Base-by-base conservation (phyloP, 2,888 invertebrate species). In the Epiperipatus broadwayi region DNA sequence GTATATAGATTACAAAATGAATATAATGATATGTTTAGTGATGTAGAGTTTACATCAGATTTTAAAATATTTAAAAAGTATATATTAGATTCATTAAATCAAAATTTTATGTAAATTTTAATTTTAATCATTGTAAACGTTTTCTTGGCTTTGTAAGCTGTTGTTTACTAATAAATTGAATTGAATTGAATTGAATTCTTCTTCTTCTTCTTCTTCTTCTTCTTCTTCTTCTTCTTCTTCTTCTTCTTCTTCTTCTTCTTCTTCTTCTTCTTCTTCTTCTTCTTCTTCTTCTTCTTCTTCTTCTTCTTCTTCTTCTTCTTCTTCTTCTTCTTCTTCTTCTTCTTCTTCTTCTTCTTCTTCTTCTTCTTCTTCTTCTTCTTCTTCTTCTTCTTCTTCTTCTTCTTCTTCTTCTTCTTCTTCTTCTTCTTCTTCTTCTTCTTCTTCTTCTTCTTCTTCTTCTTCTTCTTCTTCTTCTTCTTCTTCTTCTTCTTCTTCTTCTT, bases 281-380 rank as follows among this genome's bases (percentile, higher is more conserved):
- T 30, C 40, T 16, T 22, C 37, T 33, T 21, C 35, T 25, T 22
- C 32, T 8, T 38, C 38, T 33, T 29, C 19, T 40, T 34, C 4
- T 30, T 25, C 25, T 25, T 27, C 38, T 35, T 27, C 31, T 29
- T 8, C 25, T 25, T 8, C 25, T 25, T 8, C 25, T 25, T 8
- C 25, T 25, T 8, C 25, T 25, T 8, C 25, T 25, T 8, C 25
- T 25, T 8, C 25, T 25, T 8, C 25, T 25, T 8, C 25, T 25
- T 8, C 25, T 43, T 32, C 33, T 43, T 33, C 35, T 16, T 37
- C 37, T 14, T 35, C 41, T 29, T 16, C 15, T 29, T 25, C 21
- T 27, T 35, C 22, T 22, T 39, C 37, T 32, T 28, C 35, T 7
- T 5, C 21, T 25, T 18, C 25, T 20, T 19, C 15, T 20, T 20